Percentiles rank a stretch among this genome's conserved stretches.
Conservation (phyloP, 1,140 invertebrate species). For the Coenobita brevimanus region DNA sequence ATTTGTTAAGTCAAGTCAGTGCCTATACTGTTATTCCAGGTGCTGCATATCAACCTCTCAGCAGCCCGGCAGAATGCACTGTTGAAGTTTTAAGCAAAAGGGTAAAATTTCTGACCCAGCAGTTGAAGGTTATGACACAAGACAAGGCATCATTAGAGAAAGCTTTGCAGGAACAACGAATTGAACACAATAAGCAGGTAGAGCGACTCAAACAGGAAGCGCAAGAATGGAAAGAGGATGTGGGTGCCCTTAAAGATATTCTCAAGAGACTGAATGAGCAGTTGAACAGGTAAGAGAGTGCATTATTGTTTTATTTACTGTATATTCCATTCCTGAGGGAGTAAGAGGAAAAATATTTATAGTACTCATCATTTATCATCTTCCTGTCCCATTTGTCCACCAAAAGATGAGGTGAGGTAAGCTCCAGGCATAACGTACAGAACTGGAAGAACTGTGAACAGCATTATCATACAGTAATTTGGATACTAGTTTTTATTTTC, state of each 20-base stretch:
- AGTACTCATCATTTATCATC: no score
- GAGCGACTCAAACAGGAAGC: constrained; percentile 34
- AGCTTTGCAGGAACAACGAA: constrained; percentile 19
- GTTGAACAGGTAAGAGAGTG: constrained; percentile 22
- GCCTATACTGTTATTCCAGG: not conserved
- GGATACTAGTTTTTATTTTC: no score
- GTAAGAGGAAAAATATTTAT: not conserved
- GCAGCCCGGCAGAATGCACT: not conserved
- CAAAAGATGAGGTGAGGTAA: no score
- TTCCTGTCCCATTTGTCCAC: no score
- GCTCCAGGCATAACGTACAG: no score
- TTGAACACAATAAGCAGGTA: constrained; percentile 36
- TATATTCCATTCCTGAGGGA: not conserved
- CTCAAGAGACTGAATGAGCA: constrained; percentile 53
- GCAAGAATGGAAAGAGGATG: constrained; percentile 36
- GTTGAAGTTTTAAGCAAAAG: constrained; percentile 1
- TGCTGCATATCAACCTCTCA: not conserved
- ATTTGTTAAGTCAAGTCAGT: not conserved
- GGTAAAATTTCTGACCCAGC: constrained; percentile 15
- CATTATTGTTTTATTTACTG: not conserved
- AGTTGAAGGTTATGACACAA: not conserved
- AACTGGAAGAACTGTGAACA: no score
- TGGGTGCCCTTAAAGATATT: constrained; percentile 44
- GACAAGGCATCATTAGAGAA: constrained; percentile 35
- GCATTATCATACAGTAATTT: no score